Evolutionary conservation across 2,797 vertebrate species (phyloP).

Genomic region (Epinephelus malabaricus): DNA sequence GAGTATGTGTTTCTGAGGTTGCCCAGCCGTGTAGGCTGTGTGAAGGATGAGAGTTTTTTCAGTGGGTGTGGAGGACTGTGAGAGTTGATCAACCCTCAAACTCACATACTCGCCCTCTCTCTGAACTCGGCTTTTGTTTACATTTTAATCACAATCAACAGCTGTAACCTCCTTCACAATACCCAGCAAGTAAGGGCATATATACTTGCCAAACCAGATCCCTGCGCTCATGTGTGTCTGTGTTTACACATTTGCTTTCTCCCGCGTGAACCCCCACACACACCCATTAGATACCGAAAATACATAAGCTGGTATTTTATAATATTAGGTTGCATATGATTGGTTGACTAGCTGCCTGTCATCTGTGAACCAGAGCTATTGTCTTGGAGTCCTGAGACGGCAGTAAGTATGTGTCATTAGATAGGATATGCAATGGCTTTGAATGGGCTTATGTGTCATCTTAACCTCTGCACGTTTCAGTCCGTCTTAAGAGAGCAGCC

Average conservation of each 20-base stretch:
- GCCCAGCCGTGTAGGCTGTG: conserved; percentile 22
- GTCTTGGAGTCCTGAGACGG: conserved; percentile 52
- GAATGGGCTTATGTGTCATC: conserved; percentile 70
- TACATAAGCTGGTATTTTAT: conserved; percentile 58
- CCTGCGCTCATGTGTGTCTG: conserved; percentile 78
- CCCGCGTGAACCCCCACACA: conserved; percentile 71
- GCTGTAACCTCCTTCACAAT: conserved; percentile 84
- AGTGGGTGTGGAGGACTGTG: conserved; percentile 59
- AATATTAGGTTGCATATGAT: conserved; percentile 45
- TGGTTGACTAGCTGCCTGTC: conserved; percentile 61
- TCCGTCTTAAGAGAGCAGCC: conserved; percentile 60
- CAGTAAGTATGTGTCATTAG: conserved; percentile 63
- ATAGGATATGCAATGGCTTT: conserved; percentile 66
- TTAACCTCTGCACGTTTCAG: conserved; percentile 74
- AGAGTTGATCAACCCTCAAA: conserved; percentile 68
- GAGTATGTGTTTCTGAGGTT: conserved; percentile 14
- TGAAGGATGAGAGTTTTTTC: conserved; percentile 39
- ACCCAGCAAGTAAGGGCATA: conserved; percentile 84
- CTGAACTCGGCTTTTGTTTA: conserved; percentile 86
- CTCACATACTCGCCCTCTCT: conserved; percentile 79
- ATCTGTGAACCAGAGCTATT: conserved; percentile 51
- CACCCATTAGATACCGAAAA: conserved; percentile 69
- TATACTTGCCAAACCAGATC: conserved; percentile 88
- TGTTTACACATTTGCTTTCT: conserved; percentile 79
- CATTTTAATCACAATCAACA: conserved; percentile 88